Percentiles rank a stretch among this genome's conserved stretches.
Evolutionary conservation across 1,140 invertebrate species (phyloP).

Genomic region (Antheraea mylitta): DNA sequence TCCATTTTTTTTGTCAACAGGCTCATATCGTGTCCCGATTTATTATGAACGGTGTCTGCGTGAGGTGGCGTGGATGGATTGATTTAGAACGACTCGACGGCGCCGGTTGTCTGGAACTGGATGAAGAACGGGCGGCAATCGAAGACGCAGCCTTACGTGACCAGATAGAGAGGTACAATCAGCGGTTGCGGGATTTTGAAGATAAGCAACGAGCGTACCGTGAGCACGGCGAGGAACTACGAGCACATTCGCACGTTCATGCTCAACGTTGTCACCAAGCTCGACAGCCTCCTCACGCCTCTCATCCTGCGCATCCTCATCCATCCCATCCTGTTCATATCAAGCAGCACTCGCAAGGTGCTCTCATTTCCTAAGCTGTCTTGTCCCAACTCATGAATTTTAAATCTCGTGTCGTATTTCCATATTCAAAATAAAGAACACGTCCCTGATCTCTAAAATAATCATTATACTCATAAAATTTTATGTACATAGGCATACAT

Average conservation of each 20-base stretch:
- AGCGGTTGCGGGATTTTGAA: conserved; percentile 91
- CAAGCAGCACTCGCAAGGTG: conserved; percentile 75
- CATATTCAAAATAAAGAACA: background rate
- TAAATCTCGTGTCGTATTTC: background rate
- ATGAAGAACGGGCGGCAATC: conserved; percentile 89
- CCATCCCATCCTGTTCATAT: conserved; percentile 70
- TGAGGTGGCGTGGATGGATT: conserved; percentile 96
- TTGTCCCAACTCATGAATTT: background rate
- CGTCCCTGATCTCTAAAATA: background rate
- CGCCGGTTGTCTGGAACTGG: conserved; percentile 94
- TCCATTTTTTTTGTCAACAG: conserved; percentile 80
- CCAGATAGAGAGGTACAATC: conserved; percentile 95
- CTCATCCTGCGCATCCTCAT: conserved; percentile 65
- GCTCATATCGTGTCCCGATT: conserved; percentile 95
- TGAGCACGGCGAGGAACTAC: conserved; percentile 78
- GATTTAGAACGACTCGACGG: conserved; percentile 97
- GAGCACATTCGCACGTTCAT: conserved; percentile 60
- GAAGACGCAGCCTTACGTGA: conserved; percentile 93
- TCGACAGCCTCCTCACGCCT: conserved; percentile 60
- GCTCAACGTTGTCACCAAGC: conserved; percentile 69
- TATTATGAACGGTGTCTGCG: conserved; percentile 99
- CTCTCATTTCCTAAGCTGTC: conserved; percentile 65
- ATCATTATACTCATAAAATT: background rate
- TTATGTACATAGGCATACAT: background rate
- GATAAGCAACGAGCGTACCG: conserved; percentile 91